Base-by-base conservation (phyloP, 2,797 vertebrate genomes). In the Orientallactaga sibirica region DNA sequence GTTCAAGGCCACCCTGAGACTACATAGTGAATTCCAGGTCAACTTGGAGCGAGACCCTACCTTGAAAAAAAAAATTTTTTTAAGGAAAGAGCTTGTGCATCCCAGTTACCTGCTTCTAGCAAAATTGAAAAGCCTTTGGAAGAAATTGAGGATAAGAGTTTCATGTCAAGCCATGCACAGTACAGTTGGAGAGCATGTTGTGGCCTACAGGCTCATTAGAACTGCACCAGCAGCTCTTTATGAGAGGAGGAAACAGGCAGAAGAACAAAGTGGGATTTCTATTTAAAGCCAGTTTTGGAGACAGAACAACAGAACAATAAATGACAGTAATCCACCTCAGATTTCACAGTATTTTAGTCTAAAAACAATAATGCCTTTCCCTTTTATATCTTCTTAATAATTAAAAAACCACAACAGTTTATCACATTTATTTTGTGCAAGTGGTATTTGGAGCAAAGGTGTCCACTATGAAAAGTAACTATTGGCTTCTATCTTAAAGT, bases 281-380 rank as follows among this genome's bases (percentile, higher is more conserved):
- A 87, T 93, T 84, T 85, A 89, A 84, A 84, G 25, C 29, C 70
- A 52, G 27, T 74, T 92, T 81, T 91, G 41, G 73, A 88, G 68
- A 90, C 29, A 88, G 66, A 88, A 90, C 90, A 85, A 89, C 22
- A 88, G 86, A 95, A n/a, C 22, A 75, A 80, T 66, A 92, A 94
- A 73, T 58, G 33, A 81, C 43, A 87, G 78, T 67, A 90, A 96
- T 79, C 75, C 71, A 85, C 67, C 3, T 61, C 71, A 78, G 12
- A 19, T 70, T 80, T 88, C 55, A 66, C 27, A 67, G 27, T 77
- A 93, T 84, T 85, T 91, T 87, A 84, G 74, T 73, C 29, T 86
- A 33, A 88, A 29, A 27, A 80, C 83, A 37, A 77, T 62, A 66
- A 86, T 7, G 15, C 71, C 4, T 11, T 92, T 88, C 79, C 29